Conservation (phyloP, 1,140 invertebrate species). For the Sycophila sp. region DNA sequence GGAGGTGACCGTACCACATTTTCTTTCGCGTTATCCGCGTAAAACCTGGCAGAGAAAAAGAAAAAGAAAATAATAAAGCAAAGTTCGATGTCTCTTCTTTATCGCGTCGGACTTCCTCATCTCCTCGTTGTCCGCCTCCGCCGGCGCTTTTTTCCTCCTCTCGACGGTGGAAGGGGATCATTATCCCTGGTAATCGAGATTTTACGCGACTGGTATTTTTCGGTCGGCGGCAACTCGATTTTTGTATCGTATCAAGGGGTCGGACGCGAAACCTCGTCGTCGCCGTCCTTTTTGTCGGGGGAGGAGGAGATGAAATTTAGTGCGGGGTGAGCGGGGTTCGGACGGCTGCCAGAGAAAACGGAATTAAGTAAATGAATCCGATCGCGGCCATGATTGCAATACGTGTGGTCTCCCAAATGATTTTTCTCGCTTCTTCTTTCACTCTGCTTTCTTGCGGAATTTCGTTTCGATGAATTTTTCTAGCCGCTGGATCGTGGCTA, state of each 20-base stretch:
- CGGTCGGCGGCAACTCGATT: not conserved
- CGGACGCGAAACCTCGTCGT: not conserved
- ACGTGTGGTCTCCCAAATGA: conserved; percentile 16
- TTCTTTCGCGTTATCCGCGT: not conserved
- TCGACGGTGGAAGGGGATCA: not conserved
- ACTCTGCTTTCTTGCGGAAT: not conserved
- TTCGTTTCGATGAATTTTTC: no score
- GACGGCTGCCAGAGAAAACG: not conserved
- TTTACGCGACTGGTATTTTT: not conserved
- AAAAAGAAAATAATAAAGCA: no score
- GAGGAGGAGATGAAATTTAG: not conserved
- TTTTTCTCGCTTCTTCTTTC: not conserved
- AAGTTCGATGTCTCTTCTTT: conserved; percentile 7
- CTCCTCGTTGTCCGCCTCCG: not conserved
- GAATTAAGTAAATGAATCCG: conserved; percentile 26
- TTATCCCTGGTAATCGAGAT: not conserved
- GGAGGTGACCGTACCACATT: not conserved
- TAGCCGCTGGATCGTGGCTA: no score
- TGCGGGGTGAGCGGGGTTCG: not conserved
- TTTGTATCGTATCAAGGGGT: conserved; percentile 13
- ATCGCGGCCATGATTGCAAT: conserved; percentile 23
- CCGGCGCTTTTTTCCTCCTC: not conserved
- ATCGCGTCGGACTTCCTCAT: conserved; percentile 1
- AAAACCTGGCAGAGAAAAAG: not conserved
- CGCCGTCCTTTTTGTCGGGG: not conserved